Conservation (phyloP, 2,797 vertebrate genomes). For the Apogon talboti region DNA sequence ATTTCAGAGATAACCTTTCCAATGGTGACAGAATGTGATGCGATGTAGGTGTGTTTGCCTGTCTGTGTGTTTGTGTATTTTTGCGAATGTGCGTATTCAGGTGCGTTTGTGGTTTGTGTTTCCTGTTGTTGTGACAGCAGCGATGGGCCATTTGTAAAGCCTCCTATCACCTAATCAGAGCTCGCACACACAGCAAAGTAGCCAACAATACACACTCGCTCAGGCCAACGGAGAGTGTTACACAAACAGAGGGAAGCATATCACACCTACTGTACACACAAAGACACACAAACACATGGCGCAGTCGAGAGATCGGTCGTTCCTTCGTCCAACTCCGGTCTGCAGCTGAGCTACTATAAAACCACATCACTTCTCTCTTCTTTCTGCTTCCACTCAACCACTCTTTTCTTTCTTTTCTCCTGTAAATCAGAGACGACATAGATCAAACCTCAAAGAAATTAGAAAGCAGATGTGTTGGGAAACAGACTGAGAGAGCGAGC, state of each 20-base stretch:
- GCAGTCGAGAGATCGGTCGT: constrained; percentile 25
- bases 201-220: constrained; percentile 5
- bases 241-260: neutral
- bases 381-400: neutral
- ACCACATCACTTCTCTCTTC: constrained; percentile 1
- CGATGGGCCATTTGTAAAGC: constrained; percentile 4
- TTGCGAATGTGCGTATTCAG: neutral
- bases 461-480: constrained; percentile 24
- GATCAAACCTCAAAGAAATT: constrained; percentile 14
- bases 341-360: constrained; percentile 18
- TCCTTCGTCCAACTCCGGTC: constrained; percentile 48
- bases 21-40: too few species aligned
- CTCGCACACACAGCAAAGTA: constrained; percentile 17
- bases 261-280: constrained; percentile 11
- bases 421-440: constrained; percentile 35
- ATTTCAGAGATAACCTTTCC: too few species aligned
- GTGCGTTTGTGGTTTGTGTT: constrained; percentile 34
- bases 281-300: neutral
- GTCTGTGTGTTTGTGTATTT: constrained; percentile 2
- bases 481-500: too few species aligned
- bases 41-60: neutral
- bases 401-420: constrained; percentile 25
- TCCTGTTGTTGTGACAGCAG: constrained; percentile 47
- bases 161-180: constrained; percentile 27
- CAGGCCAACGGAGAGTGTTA: neutral